Base-by-base conservation (phyloP, 2,113 vertebrate species). In the Echinops telfairi region DNA sequence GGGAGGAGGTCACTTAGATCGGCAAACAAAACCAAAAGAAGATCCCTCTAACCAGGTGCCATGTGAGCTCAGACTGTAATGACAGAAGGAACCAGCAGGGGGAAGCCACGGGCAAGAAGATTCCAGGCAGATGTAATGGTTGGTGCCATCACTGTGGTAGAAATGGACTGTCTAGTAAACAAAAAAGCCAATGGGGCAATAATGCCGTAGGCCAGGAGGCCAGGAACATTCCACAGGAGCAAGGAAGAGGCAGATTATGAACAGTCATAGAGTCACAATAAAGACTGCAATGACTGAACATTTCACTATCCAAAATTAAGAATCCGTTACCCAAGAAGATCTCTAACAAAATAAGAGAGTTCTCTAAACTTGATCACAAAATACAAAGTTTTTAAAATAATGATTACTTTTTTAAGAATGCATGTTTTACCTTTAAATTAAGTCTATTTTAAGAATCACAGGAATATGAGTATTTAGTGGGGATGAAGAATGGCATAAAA, bases 341-440 rank as follows among this genome's bases (percentile, higher is more conserved):
- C 60, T 87, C 53, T 70, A 88, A 3, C 19, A 15, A 96, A 91
- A 80, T 64, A 66, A 84, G 40, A 71, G 22, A 60, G 15, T 76
- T 60, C 1, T 57, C 68, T 66, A 29, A 84, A 73, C 83, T 85
- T 79, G 64, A 75, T n/a, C 58, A 53, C 20, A 57, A 53, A 57
- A 58, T 33, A 83, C 66, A 66, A 27, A 31, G 62, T 36, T 53
- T 62, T 93, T 70, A 70, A 89, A 25, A 33, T 23, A 20, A 73
- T 86, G 78, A n/a, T 87, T 76, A 83, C 22, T 53, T 85, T 36
- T 87, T 60, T 19, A 64, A 93, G 64, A 91, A 81, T 47, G 9
- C 9, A 40, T 6, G 0, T 60, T 93, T 90, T 58, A 80, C 22
- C 64, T 88, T 73, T 66, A 88, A 92, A 71, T 0, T 84, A 64